Percentiles rank a stretch among this genome's conserved stretches.
Evolutionary conservation across 2,797 vertebrate species (phyloP).

Genomic region (Crax fasciolata): DNA sequence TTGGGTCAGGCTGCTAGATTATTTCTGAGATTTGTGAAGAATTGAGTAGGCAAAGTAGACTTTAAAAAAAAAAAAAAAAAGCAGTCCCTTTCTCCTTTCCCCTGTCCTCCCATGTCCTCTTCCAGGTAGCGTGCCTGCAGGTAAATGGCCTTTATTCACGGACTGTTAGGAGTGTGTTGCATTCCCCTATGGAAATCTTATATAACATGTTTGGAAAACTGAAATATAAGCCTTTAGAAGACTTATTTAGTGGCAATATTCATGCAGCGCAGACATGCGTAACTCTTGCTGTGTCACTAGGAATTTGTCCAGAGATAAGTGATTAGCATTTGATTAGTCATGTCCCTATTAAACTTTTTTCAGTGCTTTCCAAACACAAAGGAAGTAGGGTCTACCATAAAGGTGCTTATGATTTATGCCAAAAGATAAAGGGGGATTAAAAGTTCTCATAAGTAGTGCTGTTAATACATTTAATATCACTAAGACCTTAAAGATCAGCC

Average conservation of each 20-base stretch:
- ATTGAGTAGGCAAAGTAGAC: not conserved
- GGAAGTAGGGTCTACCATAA: not conserved
- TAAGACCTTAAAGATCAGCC: not conserved
- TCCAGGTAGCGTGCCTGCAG: not conserved
- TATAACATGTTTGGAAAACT: not conserved
- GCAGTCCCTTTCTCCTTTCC: not conserved
- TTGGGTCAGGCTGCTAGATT: not conserved
- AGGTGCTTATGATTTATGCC: not conserved
- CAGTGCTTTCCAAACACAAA: not conserved
- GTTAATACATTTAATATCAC: not conserved
- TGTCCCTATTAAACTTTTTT: not conserved
- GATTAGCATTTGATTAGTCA: conserved; percentile 11
- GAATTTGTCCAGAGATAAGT: conserved; percentile 16
- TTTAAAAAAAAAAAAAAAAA: not conserved
- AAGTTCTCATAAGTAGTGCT: conserved; percentile 4
- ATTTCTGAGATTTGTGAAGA: not conserved
- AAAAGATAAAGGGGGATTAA: not conserved
- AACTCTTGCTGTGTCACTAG: not conserved
- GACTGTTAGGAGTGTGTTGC: not conserved
- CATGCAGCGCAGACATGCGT: not conserved
- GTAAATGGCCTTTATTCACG: not conserved
- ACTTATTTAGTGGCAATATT: not conserved
- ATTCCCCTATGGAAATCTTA: conserved; percentile 3
- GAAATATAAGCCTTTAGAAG: not conserved
- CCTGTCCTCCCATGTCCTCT: not conserved